Base-by-base conservation (phyloP, 1,140 invertebrate species). In the Drosophila burlai region DNA sequence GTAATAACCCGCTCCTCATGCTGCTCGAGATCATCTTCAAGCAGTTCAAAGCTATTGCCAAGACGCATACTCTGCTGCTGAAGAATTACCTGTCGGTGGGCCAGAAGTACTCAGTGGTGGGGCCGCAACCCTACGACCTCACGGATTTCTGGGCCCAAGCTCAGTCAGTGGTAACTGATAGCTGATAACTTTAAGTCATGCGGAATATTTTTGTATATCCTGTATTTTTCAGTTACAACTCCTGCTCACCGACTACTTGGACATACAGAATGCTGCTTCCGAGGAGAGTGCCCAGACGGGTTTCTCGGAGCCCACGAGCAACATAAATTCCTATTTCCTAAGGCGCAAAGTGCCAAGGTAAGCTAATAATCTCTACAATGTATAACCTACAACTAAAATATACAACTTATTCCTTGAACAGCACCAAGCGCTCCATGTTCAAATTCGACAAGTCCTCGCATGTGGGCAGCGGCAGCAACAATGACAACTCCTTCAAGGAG, bases 101-200 rank as follows among this genome's bases (percentile, higher is more conserved):
- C 36, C 94, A 94, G 85, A 94, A 94, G 58, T 94, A 95, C 82
- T 93, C 94, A 40, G 91, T 94, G 13, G 76, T 94, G 24, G 94
- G 94, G 71, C 91, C 94, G 4, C 94, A 94, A 45, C 91, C 96
- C 5, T 98, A 98, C 93, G 96, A 96, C 77, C 95, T 97, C 82
- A 95, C 95, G 16, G 96, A 98, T 93, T 97, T 98, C 78, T 98
- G 98, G 97, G 96, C 95, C 38, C 96, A 97, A 86, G 96, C 98
- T 26, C 98, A 99, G 93, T 95, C 95, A 84, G 97, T 98, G 76
- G 96, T 98, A 94, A 94, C 95, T 94, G 13, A 54, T 63, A 3
- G 36, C 24, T 18, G n/a, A n/a, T n/a, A n/a, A 40, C 21, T 54
- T 21, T 36, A 29, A 13, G 0, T 38, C 11, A 38, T 38, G 11